Evolutionary conservation across 1,140 invertebrate species (phyloP), one percentile per base, ranked within the genome.

Genomic region (Pomacea maculata): DNA sequence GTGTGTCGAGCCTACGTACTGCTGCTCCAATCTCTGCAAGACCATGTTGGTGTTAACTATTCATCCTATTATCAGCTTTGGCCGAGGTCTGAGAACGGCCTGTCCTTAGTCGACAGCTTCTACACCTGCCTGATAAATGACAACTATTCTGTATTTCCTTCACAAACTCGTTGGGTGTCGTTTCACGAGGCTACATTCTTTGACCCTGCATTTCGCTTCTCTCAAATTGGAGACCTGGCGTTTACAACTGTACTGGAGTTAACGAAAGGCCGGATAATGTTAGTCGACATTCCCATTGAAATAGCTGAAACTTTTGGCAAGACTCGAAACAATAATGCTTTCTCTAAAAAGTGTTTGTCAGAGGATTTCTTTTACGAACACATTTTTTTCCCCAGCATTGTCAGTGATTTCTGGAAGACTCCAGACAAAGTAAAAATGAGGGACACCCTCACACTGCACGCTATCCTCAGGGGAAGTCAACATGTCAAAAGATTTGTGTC

Each of bases 351-450:
- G n/a, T 25, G 63, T 61, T 25, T 80, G 19, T 74, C 68, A 52
- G 63, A 65, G 19, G 68, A 74, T 14, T 21, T 21, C 14, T 80
- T 80, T 63, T 80, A 75, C 34, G 52, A 34, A 65, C 8, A 75
- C 8, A 21, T 75, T 54, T 80, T 80, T 71, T 80, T 80, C 34
- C 79, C 71, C 17, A n/a, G 73, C 54, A 57, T 80, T 12, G n/a
- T 52, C 11, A 64, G 45, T 21, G 15, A 10, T 15, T 77, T 54
- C 29, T 81, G 74, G 80, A 29, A 75, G 14, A 74, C 65, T 45
- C 74, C 67, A 34, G 21, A 57, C 73, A 57, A 57, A 14, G 55
- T 57, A 57, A 57, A 57, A 57, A 1, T 57, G 55, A 75, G 80
- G 55, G 74, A 81, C 45, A 55, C 17, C 8, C 74, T 81, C 12